Base-by-base conservation (phyloP, 64 coral and sea anemone species). In the Pocillopora verrucosa region DNA sequence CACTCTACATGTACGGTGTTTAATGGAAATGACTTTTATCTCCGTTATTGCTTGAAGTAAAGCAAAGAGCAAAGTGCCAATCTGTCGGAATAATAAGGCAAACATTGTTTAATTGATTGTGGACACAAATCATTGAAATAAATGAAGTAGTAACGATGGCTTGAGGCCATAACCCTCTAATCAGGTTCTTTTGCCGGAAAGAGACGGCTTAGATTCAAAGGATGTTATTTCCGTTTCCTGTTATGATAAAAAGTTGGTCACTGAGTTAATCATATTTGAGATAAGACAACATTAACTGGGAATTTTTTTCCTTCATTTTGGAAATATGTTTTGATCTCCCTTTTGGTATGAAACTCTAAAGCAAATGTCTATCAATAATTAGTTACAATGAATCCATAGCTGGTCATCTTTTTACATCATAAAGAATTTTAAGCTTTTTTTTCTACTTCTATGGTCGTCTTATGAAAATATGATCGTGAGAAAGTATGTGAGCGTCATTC, bases 251-350 rank as follows among this genome's bases (percentile, higher is more conserved):
- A 26, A 79, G 17, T 59, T 60, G 58, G 57, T 59, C 34, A 59
- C 77, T 24, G 56, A 13, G 77, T 85, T 85, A 72, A 85, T 72
- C 63, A n/a, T 72, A 13, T 56, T 57, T 85, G n/a, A n/a, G 64
- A 65, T 72, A 72, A 72, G 63, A 65, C 13, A 85, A 56, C 7
- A 22, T 41, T 30, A 45, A 11, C 68, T 36, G 61, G 35, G 41
- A 83, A 63, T 12, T 62, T 30, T 30, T 30, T 30, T 34, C 41
- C 34, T 16, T 45, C 34, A 67, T 9, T 38, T 15, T 65, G 12
- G 64, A 59, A 78, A 1, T 2, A 70, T 70, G 67, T 9, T 24
- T 24, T 26, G 22, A 25, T 24, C 19, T 70, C 22, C 22, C 0
- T n/a, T 70, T 70, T 70, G 22, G 67, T 25, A 11, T n/a, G n/a